Base-by-base conservation (phyloP, 2,113 vertebrate genomes). In the Pangasianodon gigas region DNA sequence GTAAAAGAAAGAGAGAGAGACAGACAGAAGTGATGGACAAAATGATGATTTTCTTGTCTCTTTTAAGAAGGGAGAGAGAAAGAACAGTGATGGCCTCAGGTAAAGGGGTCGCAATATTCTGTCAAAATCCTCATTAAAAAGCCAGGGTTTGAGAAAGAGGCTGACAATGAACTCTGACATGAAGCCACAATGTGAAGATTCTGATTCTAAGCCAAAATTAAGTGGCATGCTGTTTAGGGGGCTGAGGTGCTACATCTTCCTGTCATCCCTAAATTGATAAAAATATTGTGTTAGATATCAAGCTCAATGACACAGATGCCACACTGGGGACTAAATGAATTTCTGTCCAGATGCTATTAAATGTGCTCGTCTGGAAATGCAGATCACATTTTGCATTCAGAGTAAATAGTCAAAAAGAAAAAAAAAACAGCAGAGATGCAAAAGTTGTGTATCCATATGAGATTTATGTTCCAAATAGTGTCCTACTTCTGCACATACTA, bases 61-160 rank as follows among this genome's bases (percentile, higher is more conserved):
- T 89, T 85, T 80, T 71, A 41, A 89, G 54, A 86, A 67, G 77
- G 60, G 74, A 86, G 71, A 86, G 29, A 86, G 88, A 60, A 62
- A 58, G 82, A 60, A 60, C 56, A 60, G 69, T 21, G 44, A n/a
- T 41, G 41, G 75, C 84, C 71, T 86, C 16, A 41, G 84, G 71
- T 81, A 86, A 90, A 81, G n/a, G 29, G 89, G 60, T 86, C 37
- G 29, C 84, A 69, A 60, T 29, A 85, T 79, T 85, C 83, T 80
- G 83, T 65, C 56, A 85, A 54, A 89, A 80, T 84, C 32, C 88
- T 62, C 69, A 51, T 85, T 89, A 77, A 85, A 84, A 62, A 56
- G 24, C 67, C 26, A 60, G 32, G 29, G 29, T 37, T 48, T 71
- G 51, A 37, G 26, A 37, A 86, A 67, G 71, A 65, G 48, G 24